A percentile compares a stretch with the other conserved stretches of the same genome.
Conservation (phyloP, 2,888 invertebrate species). For the Opisthograptis luteolata region DNA sequence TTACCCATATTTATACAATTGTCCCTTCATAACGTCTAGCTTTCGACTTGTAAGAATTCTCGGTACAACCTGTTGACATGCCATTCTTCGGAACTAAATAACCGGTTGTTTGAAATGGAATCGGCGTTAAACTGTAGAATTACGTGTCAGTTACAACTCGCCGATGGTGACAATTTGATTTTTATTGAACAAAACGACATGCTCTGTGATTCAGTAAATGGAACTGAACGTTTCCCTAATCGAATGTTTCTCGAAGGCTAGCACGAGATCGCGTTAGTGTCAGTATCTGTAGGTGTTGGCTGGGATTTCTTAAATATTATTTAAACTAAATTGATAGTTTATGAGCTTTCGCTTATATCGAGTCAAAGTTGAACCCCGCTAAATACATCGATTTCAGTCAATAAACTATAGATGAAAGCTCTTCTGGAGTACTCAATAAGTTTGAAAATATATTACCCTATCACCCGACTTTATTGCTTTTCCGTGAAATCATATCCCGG, state of each 20-base stretch:
- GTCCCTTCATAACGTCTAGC: constrained; percentile 19
- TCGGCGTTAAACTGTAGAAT: constrained; percentile 55
- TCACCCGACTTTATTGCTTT: constrained; percentile 13
- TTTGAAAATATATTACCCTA: constrained; percentile 15
- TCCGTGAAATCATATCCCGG: constrained; percentile 9
- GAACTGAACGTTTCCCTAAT: constrained; percentile 35
- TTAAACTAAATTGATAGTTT: no score
- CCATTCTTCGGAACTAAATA: constrained; percentile 62
- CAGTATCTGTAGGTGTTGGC: constrained; percentile 1
- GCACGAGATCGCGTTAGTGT: background rate
- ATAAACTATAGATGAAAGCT: no score
- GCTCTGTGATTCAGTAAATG: constrained; percentile 40
- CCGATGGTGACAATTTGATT: constrained; percentile 44
- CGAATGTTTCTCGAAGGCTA: constrained; percentile 4
- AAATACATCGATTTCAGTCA: no score
- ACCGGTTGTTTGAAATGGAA: constrained; percentile 59
- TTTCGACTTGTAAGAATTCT: constrained; percentile 45
- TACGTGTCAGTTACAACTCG: constrained; percentile 47
- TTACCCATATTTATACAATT: constrained; percentile 21
- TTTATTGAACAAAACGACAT: constrained; percentile 47
- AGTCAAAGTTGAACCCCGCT: no score
- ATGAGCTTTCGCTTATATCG: background rate
- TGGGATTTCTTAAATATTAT: no score
- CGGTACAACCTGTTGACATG: constrained; percentile 65
- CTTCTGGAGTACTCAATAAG: constrained; percentile 1